Base-by-base conservation (phyloP, 2,888 invertebrate genomes). In the Aquatica leii region DNA sequence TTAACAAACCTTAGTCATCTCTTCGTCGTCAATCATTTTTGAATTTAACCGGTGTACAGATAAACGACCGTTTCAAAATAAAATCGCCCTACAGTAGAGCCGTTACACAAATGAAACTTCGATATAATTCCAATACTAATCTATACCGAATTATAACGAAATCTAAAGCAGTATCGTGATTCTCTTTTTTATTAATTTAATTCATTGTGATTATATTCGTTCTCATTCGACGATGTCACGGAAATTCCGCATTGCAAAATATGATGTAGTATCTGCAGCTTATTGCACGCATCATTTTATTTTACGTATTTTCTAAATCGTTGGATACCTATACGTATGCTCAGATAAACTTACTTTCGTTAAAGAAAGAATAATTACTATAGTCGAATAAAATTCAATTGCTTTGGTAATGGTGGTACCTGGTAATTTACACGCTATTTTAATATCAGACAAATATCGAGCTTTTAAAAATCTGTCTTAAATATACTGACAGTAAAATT, bases 1-100 rank as follows among this genome's bases (percentile, higher is more conserved):
- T 37, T 40, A 17, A 73, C 74, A 65, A 64, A 78, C 79, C 76
- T 75, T 78, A 60, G 76, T 77, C 55, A 79, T 71, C 63, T 77
- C 77, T 63, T 75, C 78, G 61, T 79, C 79, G 59, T 76, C 75
- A 46, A 75, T 76, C 79, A 79, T 79, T 46, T 62, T 59, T 35
- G 17, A n/a, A n/a, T n/a, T n/a, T n/a, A n/a, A n/a, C n/a, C n/a
- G n/a, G n/a, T n/a, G n/a, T n/a, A n/a, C 14, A 21, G 9, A 37
- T 31, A 21, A 9, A 49, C 48, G 18, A 11, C 18, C 49, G 15
- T 43, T 21, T 6, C 12, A 57, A 24, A 21, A 35, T 6, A 21
- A 50, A 46, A 57, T 11, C 31, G n/a, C 34, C 20, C n/a, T 18
- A 20, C 40, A 35, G 18, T 34, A 41, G 37, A 43, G 8, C 17